Base-by-base conservation (phyloP, 2,888 invertebrate genomes). In the Craniophora ligustri region DNA sequence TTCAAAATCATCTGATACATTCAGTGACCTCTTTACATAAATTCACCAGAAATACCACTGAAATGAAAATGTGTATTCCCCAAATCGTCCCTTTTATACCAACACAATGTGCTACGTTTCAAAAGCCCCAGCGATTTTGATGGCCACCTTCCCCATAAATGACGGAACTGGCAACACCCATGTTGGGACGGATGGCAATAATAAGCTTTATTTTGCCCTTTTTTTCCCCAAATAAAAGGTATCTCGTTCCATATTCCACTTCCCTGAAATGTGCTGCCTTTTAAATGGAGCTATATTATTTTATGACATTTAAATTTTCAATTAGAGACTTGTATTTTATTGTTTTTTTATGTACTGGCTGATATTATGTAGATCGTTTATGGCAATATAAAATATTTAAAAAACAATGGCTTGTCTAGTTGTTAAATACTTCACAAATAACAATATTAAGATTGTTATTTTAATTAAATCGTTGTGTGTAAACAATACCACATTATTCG, bases 81-180 rank as follows among this genome's bases (percentile, higher is more conserved):
- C 14, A 42, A 72, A 72, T 48, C 26, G 30, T 23, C 40, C 54
- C 50, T 67, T 75, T 72, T 61, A 61, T 57, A 42, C 11, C 50
- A 28, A 40, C 62, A 68, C 63, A 73, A 75, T 61, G 45, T 49
- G 45, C 26, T 16, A 41, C 42, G 41, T 59, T 66, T 60, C 47
- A 73, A 73, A 63, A 41, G 66, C 42, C 23, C 49, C 50, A 51
- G 45, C 34, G 40, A 44, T 59, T 68, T 66, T 59, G 61, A 62
- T 62, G 62, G 54, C 34, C 40, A 31, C 21, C 14, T 13, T 21
- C 34, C 28, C 48, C 57, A 53, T 67, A 56, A 74, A 74, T 60
- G 67, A 51, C 50, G 42, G 35, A 51, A 50, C 36, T 42, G 13
- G 35, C 26, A 42, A 32, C 47, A 48, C 26, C 46, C 39, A 34